Percentiles rank a stretch among this genome's conserved stretches.
Evolutionary conservation across 92 coral and sea anemone species (phyloP).

Genomic region (Desmophyllum pertusum): DNA sequence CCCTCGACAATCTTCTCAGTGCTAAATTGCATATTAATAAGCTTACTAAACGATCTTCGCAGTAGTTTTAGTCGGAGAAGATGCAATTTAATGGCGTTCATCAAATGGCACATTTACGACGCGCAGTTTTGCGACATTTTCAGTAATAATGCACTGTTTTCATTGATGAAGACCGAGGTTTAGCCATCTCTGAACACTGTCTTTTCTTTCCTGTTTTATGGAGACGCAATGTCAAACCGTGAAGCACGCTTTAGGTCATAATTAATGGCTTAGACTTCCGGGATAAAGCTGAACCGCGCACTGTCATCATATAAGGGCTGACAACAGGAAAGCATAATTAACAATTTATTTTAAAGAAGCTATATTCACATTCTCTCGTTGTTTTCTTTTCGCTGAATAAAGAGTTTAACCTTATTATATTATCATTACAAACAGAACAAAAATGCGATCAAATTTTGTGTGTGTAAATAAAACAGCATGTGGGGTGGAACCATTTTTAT

Average conservation of each 20-base stretch:
- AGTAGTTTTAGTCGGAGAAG: not conserved
- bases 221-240: conserved; percentile 9
- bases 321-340: conserved; percentile 46
- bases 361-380: conserved; percentile 21
- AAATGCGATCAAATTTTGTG: conserved; percentile 27
- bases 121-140: not conserved
- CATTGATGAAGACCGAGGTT: not conserved
- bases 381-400: conserved; percentile 33
- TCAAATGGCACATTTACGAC: not conserved
- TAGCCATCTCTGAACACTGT: not conserved
- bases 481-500: conserved; percentile 11
- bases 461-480: conserved; percentile 34
- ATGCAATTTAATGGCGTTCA: not conserved
- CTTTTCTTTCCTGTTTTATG: conserved; percentile 14
- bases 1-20: conserved; percentile 9
- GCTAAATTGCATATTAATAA: conserved; percentile 32
- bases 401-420: conserved; percentile 36
- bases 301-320: conserved; percentile 6
- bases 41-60: conserved; percentile 8
- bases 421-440: conserved; percentile 40
- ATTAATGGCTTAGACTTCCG: conserved; percentile 33
- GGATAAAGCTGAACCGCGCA: not conserved
- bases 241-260: conserved; percentile 16
- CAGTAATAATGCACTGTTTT: not conserved
- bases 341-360: conserved; percentile 32